Base-by-base conservation (phyloP, 2,797 vertebrate genomes). In the Cossypha heuglini region DNA sequence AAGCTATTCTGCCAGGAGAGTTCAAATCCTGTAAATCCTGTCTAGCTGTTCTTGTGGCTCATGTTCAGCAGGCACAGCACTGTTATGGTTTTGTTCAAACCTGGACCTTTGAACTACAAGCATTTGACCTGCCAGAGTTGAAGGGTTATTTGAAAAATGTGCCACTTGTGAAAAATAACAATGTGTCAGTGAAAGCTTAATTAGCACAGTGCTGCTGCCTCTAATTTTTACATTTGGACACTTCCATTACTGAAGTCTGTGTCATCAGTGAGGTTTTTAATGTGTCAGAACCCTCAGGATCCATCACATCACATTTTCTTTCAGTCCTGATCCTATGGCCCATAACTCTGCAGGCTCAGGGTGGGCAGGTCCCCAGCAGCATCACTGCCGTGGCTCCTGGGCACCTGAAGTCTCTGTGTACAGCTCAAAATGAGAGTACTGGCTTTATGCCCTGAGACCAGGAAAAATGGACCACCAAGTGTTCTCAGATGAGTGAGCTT, bases 281-380 rank as follows among this genome's bases (percentile, higher is more conserved):
- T 15, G 37, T 71, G 58, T 45, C 48, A 49, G 86, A 59, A 77
- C 5, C 19, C 11, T 52, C 40, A 8, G 48, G 18, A 1, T 25
- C 33, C 17, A 12, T 54, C 72, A 14, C 24, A 6, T 9, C 16
- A 1, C 10, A 0, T 12, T 10, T 35, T 49, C 49, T 52, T 42
- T 12, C 22, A 20, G 7, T 19, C 42, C 52, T 28, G 26, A 10
- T 24, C 16, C 31, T 12, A 0, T 0, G 28, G 62, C 13, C 6
- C 2, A 0, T 1, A 11, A 4, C n/a, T 2, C 0, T 4, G 18
- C 26, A 35, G 67, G 58, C 49, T 68, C 9, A 8, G 48, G 43
- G 19, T 54, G 93, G 20, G 72, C 28, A 13, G 43, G 42, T 2
- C 26, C 63, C 61, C 3, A 7, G 5, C 2, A 26, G 19, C 40